phyloP scores from a whole-genome alignment of 2,888 invertebrate genomes.

The Rhamphomyia laevipes region DNA sequence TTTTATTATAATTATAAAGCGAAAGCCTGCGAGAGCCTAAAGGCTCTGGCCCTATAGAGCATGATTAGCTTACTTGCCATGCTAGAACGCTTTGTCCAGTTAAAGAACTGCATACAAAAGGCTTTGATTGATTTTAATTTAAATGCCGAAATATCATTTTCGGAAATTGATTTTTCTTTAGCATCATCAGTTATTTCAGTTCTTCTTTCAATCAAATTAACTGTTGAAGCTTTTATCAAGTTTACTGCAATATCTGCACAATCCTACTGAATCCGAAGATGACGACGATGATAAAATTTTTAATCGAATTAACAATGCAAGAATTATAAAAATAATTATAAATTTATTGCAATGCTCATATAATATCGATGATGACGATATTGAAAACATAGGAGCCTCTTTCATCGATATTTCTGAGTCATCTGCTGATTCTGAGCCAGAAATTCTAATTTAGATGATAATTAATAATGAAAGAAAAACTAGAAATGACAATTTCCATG shows the following conservation, averaged over 20 bases:
- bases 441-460: neutral
- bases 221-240: neutral
- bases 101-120: conserved; percentile 16
- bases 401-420: neutral
- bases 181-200: neutral
- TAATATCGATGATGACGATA: neutral
- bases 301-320: neutral
- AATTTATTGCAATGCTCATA: neutral
- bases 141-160: conserved; percentile 6
- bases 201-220: neutral
- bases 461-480: neutral
- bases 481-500: neutral
- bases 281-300: neutral
- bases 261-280: neutral
- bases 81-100: conserved; percentile 12
- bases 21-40: too few relatives aligned
- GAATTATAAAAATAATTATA: neutral
- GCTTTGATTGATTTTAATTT: conserved; percentile 15
- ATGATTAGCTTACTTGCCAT: too few relatives aligned
- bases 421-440: neutral
- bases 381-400: neutral
- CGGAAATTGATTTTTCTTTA: neutral
- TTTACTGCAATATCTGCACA: neutral
- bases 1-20: too few relatives aligned
- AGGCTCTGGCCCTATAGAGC: too few relatives aligned